Base-by-base conservation (phyloP, 2,113 vertebrate genomes). In the Sturnira hondurensis region DNA sequence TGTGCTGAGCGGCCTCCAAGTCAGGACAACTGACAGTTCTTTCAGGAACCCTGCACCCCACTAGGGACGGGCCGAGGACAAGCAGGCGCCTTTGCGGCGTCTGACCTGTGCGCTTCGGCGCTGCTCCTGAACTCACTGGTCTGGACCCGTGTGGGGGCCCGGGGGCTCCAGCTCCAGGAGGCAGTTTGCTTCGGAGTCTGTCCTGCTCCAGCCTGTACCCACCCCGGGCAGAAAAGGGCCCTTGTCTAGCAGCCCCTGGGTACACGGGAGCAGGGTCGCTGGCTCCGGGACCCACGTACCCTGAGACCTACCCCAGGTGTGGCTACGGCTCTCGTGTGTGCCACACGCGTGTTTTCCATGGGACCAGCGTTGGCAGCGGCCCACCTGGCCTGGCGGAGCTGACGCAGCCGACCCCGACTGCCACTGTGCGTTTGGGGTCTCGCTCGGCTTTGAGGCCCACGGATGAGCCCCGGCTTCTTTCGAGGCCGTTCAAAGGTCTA, bases 391-490 rank as follows among this genome's bases (percentile, higher is more conserved):
- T 1, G 7, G 54, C 16, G 13, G 52, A 14, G 9, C 22, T 13
- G 0, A 28, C 0, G 22, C 5, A 4, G 20, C 67, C 6, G 22
- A 16, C 61, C 28, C 12, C 16, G 5, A 33, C n/a, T n/a, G n/a
- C n/a, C 31, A 15, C 33, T n/a, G 63, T 6, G 28, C 8, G 31
- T 33, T 4, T 16, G 41, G 68, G 10, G 22, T 31, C n/a, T 16
- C 2, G 1, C 5, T 6, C n/a, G 20, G 28, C 65, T 31, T 41
- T 2, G 9, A 3, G 1, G 7, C 45, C 22, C n/a, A 15, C 3
- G 4, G 54, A 31, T 5, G 31, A 4, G 5, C 6, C 4, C 50
- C 1, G 1, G 1, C 28, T 15, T 1, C 33, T 28, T 38, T 43
- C 70, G 12, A 11, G 5, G 17, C 22, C 14, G 15, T 6, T 26